Conservation (phyloP, 2,113 vertebrate genomes). For the Hydropotes inermis region DNA sequence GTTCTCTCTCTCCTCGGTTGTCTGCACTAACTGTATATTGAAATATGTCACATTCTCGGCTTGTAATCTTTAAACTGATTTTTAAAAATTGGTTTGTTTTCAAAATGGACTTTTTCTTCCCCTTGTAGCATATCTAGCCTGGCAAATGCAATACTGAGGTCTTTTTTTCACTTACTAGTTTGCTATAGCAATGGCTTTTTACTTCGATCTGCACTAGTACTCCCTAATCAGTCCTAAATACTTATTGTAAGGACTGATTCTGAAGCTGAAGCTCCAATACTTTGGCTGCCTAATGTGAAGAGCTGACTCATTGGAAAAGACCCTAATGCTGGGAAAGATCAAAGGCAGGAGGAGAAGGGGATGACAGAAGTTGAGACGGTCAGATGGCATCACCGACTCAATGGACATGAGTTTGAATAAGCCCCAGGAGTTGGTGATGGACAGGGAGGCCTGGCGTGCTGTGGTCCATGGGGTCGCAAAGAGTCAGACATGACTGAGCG, state of each 20-base stretch:
- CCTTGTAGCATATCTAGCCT: too few relatives aligned
- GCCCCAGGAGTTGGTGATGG: not conserved
- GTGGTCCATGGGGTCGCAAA: not conserved
- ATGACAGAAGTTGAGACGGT: not conserved
- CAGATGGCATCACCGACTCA: not conserved
- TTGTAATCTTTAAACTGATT: not conserved
- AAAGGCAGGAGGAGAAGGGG: not conserved
- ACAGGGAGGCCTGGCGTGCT: not conserved
- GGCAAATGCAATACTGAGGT: not conserved
- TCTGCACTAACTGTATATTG: not conserved
- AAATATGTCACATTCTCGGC: not conserved
- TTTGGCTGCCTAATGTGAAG: not conserved
- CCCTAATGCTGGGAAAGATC: not conserved
- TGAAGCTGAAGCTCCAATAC: not conserved
- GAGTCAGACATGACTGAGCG: rapidly evolving
- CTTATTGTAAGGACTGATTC: too few relatives aligned
- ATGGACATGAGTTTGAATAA: not conserved
- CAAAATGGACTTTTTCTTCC: not conserved
- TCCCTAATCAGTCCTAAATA: not conserved
- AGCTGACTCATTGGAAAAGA: not conserved
- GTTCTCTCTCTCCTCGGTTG: not conserved
- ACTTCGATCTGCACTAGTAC: not conserved
- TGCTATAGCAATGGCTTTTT: not conserved
- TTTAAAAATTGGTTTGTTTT: not conserved
- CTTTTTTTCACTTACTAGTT: not conserved